phyloP scores from a whole-genome alignment of 2,888 invertebrate genomes.

The Seira musarum region DNA sequence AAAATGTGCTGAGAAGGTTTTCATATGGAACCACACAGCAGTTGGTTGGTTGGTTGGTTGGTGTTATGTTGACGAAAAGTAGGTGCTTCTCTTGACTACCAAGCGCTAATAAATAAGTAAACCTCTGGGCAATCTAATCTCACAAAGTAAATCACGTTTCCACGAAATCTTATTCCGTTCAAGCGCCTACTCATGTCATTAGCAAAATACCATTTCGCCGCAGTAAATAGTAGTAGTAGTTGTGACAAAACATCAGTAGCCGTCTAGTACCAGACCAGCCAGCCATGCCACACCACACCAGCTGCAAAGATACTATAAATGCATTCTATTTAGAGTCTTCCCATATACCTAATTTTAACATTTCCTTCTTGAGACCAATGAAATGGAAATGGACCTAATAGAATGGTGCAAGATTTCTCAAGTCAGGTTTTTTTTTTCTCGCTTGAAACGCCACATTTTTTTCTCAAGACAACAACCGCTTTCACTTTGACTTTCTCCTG shows the following conservation, averaged over 20 bases:
- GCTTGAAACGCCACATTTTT: neutral
- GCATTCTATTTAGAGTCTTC: neutral
- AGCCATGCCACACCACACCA: neutral
- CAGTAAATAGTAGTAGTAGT: neutral
- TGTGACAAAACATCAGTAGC: neutral
- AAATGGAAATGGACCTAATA: too few relatives aligned
- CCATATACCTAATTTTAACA: too few relatives aligned
- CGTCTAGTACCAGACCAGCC: too few relatives aligned
- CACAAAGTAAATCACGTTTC: neutral
- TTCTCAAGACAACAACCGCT: neutral
- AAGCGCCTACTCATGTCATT: neutral
- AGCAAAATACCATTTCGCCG: neutral
- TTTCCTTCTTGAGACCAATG: too few relatives aligned
- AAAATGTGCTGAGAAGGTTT: too few relatives aligned
- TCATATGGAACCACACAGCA: too few relatives aligned
- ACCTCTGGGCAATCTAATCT: neutral
- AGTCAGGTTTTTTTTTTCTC: neutral
- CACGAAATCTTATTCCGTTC: neutral
- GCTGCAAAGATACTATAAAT: conserved; percentile 1
- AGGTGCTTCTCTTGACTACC: too few relatives aligned
- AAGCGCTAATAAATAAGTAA: neutral
- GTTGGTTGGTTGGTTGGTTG: too few relatives aligned
- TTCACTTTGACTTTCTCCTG: neutral
- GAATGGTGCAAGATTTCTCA: neutral
- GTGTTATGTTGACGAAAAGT: too few relatives aligned